These are phyloP conservation scores for Tribolium freemani DNA, from an alignment of 2,888 invertebrate genomes.

Conservation along the genomic window DNA sequence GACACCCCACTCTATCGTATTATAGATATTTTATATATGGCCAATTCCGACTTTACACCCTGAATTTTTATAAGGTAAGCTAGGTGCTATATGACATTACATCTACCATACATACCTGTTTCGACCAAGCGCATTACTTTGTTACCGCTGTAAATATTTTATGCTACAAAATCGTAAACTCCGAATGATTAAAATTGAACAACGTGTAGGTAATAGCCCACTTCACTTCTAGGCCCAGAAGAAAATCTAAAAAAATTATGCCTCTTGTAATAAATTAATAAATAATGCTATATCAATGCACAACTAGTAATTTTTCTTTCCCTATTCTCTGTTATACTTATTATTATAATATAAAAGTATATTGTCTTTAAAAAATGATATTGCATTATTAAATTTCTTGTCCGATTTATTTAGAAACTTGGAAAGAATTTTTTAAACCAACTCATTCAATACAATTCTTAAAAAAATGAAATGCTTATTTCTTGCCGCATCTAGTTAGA, in stretches of 20 bases:
- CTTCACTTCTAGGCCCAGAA: background rate
- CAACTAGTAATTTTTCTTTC: background rate
- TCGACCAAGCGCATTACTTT: constrained; percentile 25
- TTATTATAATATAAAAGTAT: background rate
- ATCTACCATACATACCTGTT: constrained; percentile 11
- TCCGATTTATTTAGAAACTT: no score
- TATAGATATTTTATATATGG: constrained; percentile 48
- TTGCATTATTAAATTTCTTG: no score
- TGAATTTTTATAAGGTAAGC: constrained; percentile 46
- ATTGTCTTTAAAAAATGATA: no score
- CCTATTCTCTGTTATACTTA: background rate
- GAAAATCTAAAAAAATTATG: background rate
- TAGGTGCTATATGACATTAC: constrained; percentile 20
- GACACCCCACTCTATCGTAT: constrained; percentile 44
- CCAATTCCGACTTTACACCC: constrained; percentile 48
- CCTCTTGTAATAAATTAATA: background rate
- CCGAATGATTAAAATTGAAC: constrained; percentile 32
- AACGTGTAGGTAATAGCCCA: background rate
- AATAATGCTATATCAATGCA: background rate
- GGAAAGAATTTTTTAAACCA: no score
- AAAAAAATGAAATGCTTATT: no score
- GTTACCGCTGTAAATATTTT: constrained; percentile 34
- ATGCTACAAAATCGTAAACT: constrained; percentile 27
- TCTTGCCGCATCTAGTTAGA: no score
- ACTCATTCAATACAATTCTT: no score